Conservation (phyloP, 2,888 invertebrate species). For the Apotomis betuletana region DNA sequence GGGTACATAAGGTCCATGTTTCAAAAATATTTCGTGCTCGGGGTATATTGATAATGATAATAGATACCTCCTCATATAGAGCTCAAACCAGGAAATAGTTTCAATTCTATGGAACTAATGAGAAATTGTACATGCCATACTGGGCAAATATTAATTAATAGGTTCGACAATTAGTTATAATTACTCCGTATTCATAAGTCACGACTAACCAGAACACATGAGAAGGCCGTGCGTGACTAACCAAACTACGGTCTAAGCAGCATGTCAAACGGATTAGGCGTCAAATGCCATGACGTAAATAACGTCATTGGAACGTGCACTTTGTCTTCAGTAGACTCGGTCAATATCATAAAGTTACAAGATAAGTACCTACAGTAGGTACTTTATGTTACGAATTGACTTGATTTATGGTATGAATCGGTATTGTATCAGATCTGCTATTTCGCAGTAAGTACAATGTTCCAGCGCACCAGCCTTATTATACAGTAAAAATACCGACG, state of each 20-base stretch:
- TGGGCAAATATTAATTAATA: conserved; percentile 1
- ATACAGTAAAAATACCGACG: no score
- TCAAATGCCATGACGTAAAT: neutral
- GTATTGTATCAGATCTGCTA: no score
- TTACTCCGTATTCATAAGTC: conserved; percentile 8
- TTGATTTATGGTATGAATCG: no score
- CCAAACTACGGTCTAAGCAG: neutral
- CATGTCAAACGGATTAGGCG: conserved; percentile 16
- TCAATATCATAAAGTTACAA: neutral
- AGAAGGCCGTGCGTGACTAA: conserved; percentile 8
- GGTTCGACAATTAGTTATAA: conserved; percentile 14
- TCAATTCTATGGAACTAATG: neutral
- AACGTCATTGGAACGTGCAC: neutral
- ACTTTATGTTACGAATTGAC: no score
- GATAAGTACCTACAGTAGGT: no score
- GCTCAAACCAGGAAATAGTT: neutral
- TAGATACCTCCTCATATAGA: neutral
- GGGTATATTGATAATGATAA: no score
- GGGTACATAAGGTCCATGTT: no score
- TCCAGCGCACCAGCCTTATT: no score
- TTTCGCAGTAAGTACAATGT: no score
- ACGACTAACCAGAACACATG: conserved; percentile 4
- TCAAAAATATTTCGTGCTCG: no score
- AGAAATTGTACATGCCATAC: neutral
- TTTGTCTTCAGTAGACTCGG: neutral